Base-by-base conservation (phyloP, 1,140 invertebrate species). In the Listronotus oregonensis region DNA sequence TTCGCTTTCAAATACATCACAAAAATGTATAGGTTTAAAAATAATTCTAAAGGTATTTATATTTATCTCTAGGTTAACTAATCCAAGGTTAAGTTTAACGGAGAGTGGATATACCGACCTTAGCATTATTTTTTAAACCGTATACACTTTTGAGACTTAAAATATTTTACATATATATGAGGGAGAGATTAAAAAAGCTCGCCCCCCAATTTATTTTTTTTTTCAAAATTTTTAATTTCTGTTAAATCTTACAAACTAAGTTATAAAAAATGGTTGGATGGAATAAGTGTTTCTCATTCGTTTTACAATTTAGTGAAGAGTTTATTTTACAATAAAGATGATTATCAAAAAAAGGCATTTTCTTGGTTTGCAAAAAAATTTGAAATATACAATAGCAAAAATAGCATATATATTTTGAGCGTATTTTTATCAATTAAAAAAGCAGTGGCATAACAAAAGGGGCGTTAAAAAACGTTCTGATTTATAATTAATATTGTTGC, bases 231-330 rank as follows among this genome's bases (percentile, higher is more conserved):
- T 18, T 47, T 47, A 3, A 47, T 47, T 47, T 47, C 6, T 14
- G 17, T 18, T 51, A 32, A 54, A 54, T 17, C 52, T 31, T 64
- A 64, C 46, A 67, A 69, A 69, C 71, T 74, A 64, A 49, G 42
- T 61, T 69, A 66, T 71, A 74, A 71, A 69, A 71, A 68, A 68
- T 50, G 58, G n/a, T 71, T 76, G 75, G 75, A 76, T 73, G 74
- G 75, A 76, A 76, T 76, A 76, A 61, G 37, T 43, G 52, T 70
- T 68, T 73, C 70, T 68, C 64, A 66, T 64, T 64, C 50, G 52
- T 55, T 21, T 39, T 40, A 72, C 21, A 27, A 27, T 27, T 27
- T 37, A 37, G 34, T 37, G 34, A 37, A 3, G 8, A 37, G 11
- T 10, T 27, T 5, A 27, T 1, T 27, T 27, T 37, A 37, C 34